Base-by-base conservation (phyloP, 1,140 invertebrate species). In the Gonatopus flavifemur region DNA sequence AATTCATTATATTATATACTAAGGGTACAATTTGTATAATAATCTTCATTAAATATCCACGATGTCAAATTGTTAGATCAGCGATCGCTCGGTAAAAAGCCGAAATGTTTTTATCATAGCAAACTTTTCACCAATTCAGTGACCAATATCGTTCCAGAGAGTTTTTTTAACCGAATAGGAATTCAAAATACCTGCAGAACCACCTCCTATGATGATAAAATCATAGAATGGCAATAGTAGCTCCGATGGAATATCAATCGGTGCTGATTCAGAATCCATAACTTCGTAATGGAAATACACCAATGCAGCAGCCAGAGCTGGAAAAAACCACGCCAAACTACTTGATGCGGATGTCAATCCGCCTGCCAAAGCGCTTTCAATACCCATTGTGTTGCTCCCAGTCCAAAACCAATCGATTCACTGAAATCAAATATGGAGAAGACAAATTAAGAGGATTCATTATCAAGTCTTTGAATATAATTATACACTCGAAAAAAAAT, bases 131-230 rank as follows among this genome's bases (percentile, higher is more conserved):
- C n/a, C n/a, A n/a, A n/a, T n/a, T n/a, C n/a, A n/a, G n/a, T n/a
- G n/a, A n/a, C n/a, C n/a, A n/a, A n/a, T n/a, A n/a, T n/a, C n/a
- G n/a, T n/a, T n/a, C n/a, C n/a, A 31, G 1, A 8, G 16, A 22
- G 28, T 18, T 44, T 28, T 13, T 6, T 10, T 40, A 21, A 21
- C 21, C 7, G 18, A 30, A 19, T 28, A 5, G 3, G 1, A 22
- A 39, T 12, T 37, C 3, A 19, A 51, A 42, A 39, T 69, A 87
- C 94, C 96, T 60, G 94, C 93, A 0, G 94, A 97, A 8, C 96
- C 96, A 1, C 87, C 91, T 0, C 96, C 96, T n/a, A 98, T 86
- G 48, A 93, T 80, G 46, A 94, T 90, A 57, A 93, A 94, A 71
- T 94, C 90, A 57, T 93, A 94, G 16, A 86, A 81, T 1, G 82